These are phyloP conservation scores for Erebia palarica DNA, from an alignment of 2,888 invertebrate genomes.

Conservation along the genomic window DNA sequence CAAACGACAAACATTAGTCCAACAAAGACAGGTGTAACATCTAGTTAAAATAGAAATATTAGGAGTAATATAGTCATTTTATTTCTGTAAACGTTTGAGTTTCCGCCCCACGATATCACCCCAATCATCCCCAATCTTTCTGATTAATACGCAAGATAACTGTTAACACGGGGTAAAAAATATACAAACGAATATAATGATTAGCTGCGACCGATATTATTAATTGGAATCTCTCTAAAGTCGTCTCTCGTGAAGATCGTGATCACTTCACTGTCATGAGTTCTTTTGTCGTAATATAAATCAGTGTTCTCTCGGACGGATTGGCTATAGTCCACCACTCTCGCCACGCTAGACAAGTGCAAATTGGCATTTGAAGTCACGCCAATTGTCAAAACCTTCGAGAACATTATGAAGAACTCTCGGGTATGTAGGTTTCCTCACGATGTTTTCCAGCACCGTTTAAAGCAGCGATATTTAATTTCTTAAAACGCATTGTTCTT, in stretches of 20 bases:
- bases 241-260: neutral
- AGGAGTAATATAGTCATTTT: slow-evolving; percentile 41
- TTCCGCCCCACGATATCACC: slow-evolving; percentile 36
- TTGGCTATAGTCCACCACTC: too few relatives aligned
- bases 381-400: too few relatives aligned
- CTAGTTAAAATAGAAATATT: slow-evolving; percentile 40
- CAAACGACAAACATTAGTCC: slow-evolving; percentile 36
- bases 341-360: too few relatives aligned
- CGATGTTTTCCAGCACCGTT: too few relatives aligned
- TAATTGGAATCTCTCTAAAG: neutral
- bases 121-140: slow-evolving; percentile 51
- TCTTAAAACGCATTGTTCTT: too few relatives aligned
- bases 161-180: slow-evolving; percentile 27
- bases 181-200: slow-evolving; percentile 17
- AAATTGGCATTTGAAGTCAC: too few relatives aligned
- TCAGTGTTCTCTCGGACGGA: too few relatives aligned
- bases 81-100: slow-evolving; percentile 34
- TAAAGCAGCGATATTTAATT: too few relatives aligned
- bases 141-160: slow-evolving; percentile 58
- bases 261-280: neutral
- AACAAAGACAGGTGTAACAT: slow-evolving; percentile 41
- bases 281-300: too few relatives aligned
- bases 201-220: slow-evolving; percentile 11
- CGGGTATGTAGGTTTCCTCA: too few relatives aligned
- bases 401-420: too few relatives aligned